Evolutionary conservation across 2,888 invertebrate species (phyloP), one percentile per base, ranked within the genome.

Genomic region (Thereva nobilitata): DNA sequence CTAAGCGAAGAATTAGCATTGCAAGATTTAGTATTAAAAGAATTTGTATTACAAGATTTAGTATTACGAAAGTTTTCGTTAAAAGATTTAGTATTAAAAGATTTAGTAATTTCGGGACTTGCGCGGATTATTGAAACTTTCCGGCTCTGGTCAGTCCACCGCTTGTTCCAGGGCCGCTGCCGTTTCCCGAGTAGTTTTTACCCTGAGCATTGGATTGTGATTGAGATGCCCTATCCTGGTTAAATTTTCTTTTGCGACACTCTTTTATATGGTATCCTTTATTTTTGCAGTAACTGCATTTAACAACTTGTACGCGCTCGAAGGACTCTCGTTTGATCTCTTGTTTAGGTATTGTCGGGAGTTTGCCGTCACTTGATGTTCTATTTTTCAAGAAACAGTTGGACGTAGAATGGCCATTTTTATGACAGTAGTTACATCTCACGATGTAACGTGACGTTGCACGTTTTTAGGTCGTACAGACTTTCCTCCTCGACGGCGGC

Each of bases 401-500:
- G 35, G 23, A 6, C 7, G 52, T 37, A 52, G 35, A 8, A 37
- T 52, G 52, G 35, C 4, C 37, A 9, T 8, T 35, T 4, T 7
- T 45, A 7, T 45, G 9, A 10, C 8, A 45, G 10, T 45, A 8
- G 10, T 5, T 45, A 5, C 7, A 45, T 45, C 10, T 45, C 1
- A 10, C 7, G 23, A 23, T 23, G 23, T n/a, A n/a, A 23, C 23
- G n/a, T n/a, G n/a, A n/a, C 23, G 1, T 23, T 23, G 23, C 23
- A 23, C 23, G 23, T 23, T 23, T 23, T 23, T 23, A 23, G 23
- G 23, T 23, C 23, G 23, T 23, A 23, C 23, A 10, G 38, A 54
- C 38, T 55, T 23, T 66, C 67, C 35, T 61, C 54, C 44, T 61
- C 67, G 4, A 67, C 37, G 10, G 67, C 67, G 1, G 52, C 37